Base-by-base conservation (phyloP, 2,888 invertebrate species). In the Andrena minutula region DNA sequence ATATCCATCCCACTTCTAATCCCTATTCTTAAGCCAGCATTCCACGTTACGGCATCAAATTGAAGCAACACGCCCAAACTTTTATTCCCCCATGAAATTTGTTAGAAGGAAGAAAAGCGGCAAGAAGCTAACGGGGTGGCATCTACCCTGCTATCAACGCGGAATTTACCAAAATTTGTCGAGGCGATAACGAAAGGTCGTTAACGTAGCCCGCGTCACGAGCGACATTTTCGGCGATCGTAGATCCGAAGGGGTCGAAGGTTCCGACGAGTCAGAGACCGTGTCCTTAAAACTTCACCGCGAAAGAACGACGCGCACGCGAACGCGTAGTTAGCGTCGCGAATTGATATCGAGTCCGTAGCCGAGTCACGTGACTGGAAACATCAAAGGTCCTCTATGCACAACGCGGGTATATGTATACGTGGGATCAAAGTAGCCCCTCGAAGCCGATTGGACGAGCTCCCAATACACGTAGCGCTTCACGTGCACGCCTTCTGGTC, bases 401-500 rank as follows among this genome's bases (percentile, higher is more conserved):
- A 79, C 73, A 65, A 75, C 30, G 73, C 56, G 75, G 49, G 69
- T 60, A 58, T 63, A 58, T 60, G 77, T 56, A 71, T 51, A 64
- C 71, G 61, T 81, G 79, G 79, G 70, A 60, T 58, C 72, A 88
- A 84, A 88, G 89, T 90, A 84, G 90, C 88, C 88, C 90, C 90
- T 89, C 88, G 82, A 89, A 91, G 91, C 90, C 89, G 92, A 91
- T 93, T 93, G 93, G 93, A 82, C 89, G 89, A 81, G 85, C 84
- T 84, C 79, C 77, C 89, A 88, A 89, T 90, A 89, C 90, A 82
- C 90, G 88, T 89, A 91, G 91, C 91, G 88, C 91, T 90, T 92
- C 93, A 89, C 90, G 90, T 88, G 87, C 90, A 92, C 93, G 93
- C 93, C 93, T 91, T 91, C 92, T 89, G 90, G 91, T 92, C 93